Conservation (phyloP, 2,888 invertebrate species). For the Drosophila anomalipes region DNA sequence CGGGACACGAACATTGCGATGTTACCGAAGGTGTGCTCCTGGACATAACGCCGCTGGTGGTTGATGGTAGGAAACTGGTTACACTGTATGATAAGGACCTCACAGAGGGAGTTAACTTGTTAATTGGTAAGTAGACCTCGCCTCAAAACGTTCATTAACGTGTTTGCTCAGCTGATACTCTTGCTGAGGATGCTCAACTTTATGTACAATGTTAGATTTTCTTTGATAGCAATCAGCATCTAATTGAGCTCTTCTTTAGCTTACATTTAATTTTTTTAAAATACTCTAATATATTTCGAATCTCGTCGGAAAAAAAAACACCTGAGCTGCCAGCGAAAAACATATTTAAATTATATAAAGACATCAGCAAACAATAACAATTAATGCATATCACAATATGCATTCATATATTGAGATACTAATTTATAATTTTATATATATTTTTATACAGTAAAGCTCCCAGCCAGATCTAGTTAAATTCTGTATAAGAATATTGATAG, state of each 20-base stretch:
- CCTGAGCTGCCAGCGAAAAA: background rate
- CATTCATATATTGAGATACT: background rate
- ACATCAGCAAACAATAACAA: background rate
- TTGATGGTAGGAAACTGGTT: constrained; percentile 89
- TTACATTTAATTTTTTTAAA: background rate
- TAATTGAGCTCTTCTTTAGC: background rate
- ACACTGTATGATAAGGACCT: constrained; percentile 91
- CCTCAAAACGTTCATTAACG: constrained; percentile 30
- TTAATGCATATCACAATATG: background rate
- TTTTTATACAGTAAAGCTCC: background rate
- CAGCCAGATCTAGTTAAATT: background rate
- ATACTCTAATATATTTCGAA: background rate
- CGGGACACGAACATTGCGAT: constrained; percentile 90
- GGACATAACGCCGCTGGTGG: constrained; percentile 89
- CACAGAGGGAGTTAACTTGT: constrained; percentile 90
- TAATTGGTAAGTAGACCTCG: constrained; percentile 87
- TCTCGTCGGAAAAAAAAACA: background rate
- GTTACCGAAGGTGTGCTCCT: constrained; percentile 89
- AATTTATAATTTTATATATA: background rate
- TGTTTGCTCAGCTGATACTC: constrained; percentile 19
- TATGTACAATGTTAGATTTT: no score
- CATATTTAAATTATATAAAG: background rate
- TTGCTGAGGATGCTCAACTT: background rate
- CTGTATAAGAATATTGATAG: background rate
- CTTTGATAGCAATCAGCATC: background rate